Evolutionary conservation across 2,888 invertebrate genomes (phyloP), one percentile per base, ranked within the genome.

Genomic region (Xestobium rufovillosum): DNA sequence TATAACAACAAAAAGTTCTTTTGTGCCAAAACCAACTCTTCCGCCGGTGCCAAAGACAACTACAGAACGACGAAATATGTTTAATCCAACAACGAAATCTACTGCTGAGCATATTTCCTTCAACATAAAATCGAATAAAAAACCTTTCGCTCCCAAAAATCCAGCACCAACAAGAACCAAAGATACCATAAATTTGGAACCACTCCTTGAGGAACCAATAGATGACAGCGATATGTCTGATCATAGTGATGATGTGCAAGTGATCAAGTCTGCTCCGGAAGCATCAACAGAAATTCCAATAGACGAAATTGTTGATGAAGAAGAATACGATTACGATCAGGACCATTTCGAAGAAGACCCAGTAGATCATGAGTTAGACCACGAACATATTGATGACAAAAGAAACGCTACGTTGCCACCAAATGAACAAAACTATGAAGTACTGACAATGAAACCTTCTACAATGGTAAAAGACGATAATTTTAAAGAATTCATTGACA

Each of bases 401-500:
- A 40, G 42, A 36, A 42, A 33, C 19, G 30, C 13, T 14, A 8
- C 26, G 23, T n/a, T 19, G n/a, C 23, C 23, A n/a, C 23, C 17
- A 2, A 28, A 37, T 25, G 42, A 41, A 32, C 35, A 47, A 12
- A 56, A 66, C 13, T 76, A 71, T 50, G 75, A 76, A 43, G 67
- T 76, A 2, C 59, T 76, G 31, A 71, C 72, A 10, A 73, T 73
- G 68, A 73, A 73, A 58, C 68, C 72, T 9, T 66, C 67, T 36
- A 69, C 68, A 15, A 67, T 67, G 32, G 71, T 74, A 0, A 66
- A 72, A 54, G 72, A 76, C 48, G 72, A 74, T 48, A 73, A 75
- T 44, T 76, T 76, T 38, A 69, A 72, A 52, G 70, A 71, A 39
- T 77, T 77, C 57, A 66, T 72, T 10, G 76, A 76, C 51, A 71